Evolutionary conservation across 2,888 invertebrate species (phyloP), one percentile per base, ranked within the genome.

Genomic region (Molanna angustata): DNA sequence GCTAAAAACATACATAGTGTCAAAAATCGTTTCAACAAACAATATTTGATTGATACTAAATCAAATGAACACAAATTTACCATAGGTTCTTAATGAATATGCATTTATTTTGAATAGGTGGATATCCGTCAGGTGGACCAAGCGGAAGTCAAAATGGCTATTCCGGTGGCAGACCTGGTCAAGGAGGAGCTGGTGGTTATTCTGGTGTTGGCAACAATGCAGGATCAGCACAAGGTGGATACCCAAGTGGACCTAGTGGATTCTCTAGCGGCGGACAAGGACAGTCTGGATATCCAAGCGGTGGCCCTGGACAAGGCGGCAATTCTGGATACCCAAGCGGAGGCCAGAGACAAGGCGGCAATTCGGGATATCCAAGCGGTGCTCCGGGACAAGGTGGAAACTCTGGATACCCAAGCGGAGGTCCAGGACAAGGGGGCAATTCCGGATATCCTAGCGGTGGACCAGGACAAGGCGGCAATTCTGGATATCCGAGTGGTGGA

Each of bases 401-500:
- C n/a, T 32, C 19, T 14, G 54, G 56, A 11, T 54, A 55, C 17
- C 27, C 50, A 11, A 43, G 48, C 13, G 52, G 51, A 2, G 60
- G 60, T 7, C 49, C 57, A 18, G 63, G 64, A 20, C 27, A 45
- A 33, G 61, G 62, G 31, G 67, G 62, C n/a, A 40, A 32, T 46
- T 61, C 60, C 7, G 69, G 70, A 13, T 69, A 68, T 56, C 63
- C 68, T 45, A 63, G 63, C 43, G 67, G 66, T 32, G 63, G 66
- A 50, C 64, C 65, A 14, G 55, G 50, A 43, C 54, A 42, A 14
- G 14, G 22, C n/a, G n/a, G 56, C 57, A 59, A 59, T 33, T 54
- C 56, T 31, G 60, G 61, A 46, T 60, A 74, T 51, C 71, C 74
- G 1, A 71, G 70, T 18, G 39, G 33, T 27, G 53, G 49, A 20